Evolutionary conservation across 2,797 vertebrate genomes (phyloP).

Genomic region (Falco novaeseelandiae): DNA sequence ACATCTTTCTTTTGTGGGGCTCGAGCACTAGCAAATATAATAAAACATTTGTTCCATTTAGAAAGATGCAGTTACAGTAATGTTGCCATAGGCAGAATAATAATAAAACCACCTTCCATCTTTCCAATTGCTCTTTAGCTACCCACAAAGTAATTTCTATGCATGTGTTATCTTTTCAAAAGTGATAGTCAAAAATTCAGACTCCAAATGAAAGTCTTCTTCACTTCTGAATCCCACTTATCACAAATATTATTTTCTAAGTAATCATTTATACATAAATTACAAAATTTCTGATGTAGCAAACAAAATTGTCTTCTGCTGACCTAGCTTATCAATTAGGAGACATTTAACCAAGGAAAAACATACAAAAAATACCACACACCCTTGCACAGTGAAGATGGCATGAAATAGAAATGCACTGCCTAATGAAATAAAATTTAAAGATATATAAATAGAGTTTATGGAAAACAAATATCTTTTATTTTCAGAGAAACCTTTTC

Average conservation of each 20-base stretch:
- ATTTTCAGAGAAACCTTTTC: not conserved
- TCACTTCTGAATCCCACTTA: not conserved
- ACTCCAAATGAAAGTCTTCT: not conserved
- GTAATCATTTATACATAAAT: not conserved
- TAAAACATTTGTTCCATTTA: constrained; percentile 1
- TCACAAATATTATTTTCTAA: not conserved
- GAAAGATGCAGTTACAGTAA: not conserved
- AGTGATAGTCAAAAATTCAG: not conserved
- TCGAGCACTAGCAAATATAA: not conserved
- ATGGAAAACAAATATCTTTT: not conserved
- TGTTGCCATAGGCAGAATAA: not conserved
- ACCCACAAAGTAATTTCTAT: not conserved
- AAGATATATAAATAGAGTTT: not conserved
- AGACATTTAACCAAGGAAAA: not conserved
- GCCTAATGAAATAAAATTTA: not conserved
- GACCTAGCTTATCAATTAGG: not conserved
- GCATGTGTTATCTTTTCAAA: not conserved
- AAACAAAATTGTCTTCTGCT: not conserved
- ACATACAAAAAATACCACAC: not conserved
- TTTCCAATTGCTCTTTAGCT: not conserved
- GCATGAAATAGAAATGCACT: not conserved
- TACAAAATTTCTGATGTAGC: not conserved
- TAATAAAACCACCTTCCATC: not conserved
- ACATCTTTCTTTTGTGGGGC: not conserved
- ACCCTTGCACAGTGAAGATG: not conserved